phyloP scores from a whole-genome alignment of 2,888 invertebrate genomes.

The Melikaiella ostensackeni region DNA sequence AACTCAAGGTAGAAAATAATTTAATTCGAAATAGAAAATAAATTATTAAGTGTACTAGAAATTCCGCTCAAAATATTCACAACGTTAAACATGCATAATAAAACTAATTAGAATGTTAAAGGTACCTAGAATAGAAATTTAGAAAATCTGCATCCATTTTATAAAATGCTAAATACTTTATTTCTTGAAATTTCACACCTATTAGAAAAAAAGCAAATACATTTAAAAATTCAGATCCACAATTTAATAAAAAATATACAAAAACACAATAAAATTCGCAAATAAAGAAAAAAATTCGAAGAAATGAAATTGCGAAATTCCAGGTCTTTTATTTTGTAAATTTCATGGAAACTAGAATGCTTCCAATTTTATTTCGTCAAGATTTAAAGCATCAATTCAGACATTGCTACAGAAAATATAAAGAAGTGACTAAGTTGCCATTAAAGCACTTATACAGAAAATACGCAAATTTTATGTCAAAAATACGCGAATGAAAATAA shows the following conservation, averaged over 20 bases:
- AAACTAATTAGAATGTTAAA: no score
- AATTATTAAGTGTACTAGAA: no score
- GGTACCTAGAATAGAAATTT: no score
- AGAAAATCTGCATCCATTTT: background rate
- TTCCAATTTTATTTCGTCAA: conserved; percentile 19
- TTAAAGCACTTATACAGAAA: conserved; percentile 17
- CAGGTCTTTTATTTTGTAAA: background rate
- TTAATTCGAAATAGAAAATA: no score
- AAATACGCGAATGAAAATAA: background rate
- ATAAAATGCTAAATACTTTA: background rate
- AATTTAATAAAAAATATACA: conserved; percentile 14
- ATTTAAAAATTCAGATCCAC: background rate
- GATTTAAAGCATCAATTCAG: conserved; percentile 17
- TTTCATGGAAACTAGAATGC: conserved; percentile 25
- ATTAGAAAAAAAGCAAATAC: background rate
- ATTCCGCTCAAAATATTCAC: no score
- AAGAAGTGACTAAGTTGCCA: conserved; percentile 7
- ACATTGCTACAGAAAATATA: background rate
- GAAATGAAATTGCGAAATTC: background rate
- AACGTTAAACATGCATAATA: no score
- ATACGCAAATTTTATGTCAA: background rate
- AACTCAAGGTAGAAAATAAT: no score
- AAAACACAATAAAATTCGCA: conserved; percentile 16
- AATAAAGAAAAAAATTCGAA: background rate
- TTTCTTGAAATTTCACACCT: background rate